Evolutionary conservation across 2,888 invertebrate species (phyloP), one percentile per base, ranked within the genome.

Genomic region (Heteromurus nitidus): DNA sequence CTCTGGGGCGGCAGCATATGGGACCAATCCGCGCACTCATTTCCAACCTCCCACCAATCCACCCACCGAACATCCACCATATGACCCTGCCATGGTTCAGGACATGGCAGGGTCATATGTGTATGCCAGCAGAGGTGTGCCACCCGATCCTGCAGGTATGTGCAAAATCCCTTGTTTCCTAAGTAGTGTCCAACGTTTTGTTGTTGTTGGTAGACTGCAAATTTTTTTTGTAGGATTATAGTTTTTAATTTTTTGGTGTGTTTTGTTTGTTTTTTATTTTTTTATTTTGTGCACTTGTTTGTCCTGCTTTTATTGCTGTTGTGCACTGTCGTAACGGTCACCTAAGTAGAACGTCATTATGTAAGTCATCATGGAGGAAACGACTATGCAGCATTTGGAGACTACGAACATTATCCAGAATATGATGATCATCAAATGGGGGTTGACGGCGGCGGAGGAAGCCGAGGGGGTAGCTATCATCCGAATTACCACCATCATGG

Each of bases 381-480:
- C 31, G 84, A 81, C 36, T 75, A 70, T 5, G 69, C 72, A 36
- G 91, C 91, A 86, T 92, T 92, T 87, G 91, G 91, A 87, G 92
- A 92, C 87, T 92, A 92, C 88, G 92, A 92, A 86, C 92, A 91
- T 86, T 92, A 85, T 74, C 85, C 84, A 9, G 87, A 85, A 20
- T 86, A 82, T 83, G 83, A 82, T 67, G 81, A 75, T 22, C 73
- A 74, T 1, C 42, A 24, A 1, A 22, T 68, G 30, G 28, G 18
- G 1, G 62, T 62, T 18, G 69, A 44, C 13, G 73, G 74, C 31
- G 30, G 79, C 11, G 73, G 80, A 16, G 18, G 79, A n/a, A 74
- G 72, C 76, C 86, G 85, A 55, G 83, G 85, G 18, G 83, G 84
- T 68, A 87, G 87, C 58, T 87, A 87, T 84, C 87, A 86, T 74